phyloP scores from a whole-genome alignment of 2,888 invertebrate genomes.

The Caenorhabditis wallacei region DNA sequence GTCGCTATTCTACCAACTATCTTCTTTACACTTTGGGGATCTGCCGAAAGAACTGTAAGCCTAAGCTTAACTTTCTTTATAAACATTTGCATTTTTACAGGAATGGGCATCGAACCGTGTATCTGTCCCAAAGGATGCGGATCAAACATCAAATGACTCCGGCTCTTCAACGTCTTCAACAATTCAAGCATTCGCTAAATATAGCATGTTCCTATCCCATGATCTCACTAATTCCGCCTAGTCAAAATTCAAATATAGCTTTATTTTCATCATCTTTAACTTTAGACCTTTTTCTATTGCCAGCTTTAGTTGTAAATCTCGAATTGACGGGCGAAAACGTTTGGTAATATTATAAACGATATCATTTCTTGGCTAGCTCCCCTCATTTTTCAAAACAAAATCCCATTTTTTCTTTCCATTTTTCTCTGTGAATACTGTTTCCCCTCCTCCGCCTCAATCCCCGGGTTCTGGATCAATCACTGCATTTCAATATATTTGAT shows the following conservation, averaged over 20 bases:
- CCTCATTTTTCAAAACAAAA: not conserved
- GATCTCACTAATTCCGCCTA: slow-evolving; percentile 66
- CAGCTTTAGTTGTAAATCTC: slow-evolving; percentile 57
- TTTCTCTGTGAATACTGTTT: slow-evolving; percentile 6
- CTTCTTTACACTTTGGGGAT: slow-evolving; percentile 81
- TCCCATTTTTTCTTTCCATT: slow-evolving; percentile 42
- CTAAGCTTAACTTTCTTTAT: not conserved
- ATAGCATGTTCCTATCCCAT: slow-evolving; percentile 69
- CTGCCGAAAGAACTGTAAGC: slow-evolving; percentile 63
- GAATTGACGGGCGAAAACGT: slow-evolving; percentile 36
- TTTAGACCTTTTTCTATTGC: slow-evolving; percentile 25
- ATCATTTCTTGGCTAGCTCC: slow-evolving; percentile 44
- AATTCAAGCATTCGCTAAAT: slow-evolving; percentile 68
- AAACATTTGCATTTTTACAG: slow-evolving; percentile 6
- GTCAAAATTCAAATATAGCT: slow-evolving; percentile 15
- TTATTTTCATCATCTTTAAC: slow-evolving; percentile 11
- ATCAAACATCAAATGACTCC: slow-evolving; percentile 69
- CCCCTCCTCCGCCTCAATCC: slow-evolving; percentile 2
- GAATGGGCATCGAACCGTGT: slow-evolving; percentile 62
- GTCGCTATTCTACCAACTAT: slow-evolving; percentile 81
- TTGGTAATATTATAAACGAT: slow-evolving; percentile 18
- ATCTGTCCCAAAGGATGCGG: slow-evolving; percentile 62
- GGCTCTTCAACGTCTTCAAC: slow-evolving; percentile 63
- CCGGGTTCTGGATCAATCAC: slow-evolving; percentile 40
- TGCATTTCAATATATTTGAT: slow-evolving; percentile 32